Evolutionary conservation across 1,140 invertebrate genomes (phyloP).

Genomic region (Orius insidiosus): DNA sequence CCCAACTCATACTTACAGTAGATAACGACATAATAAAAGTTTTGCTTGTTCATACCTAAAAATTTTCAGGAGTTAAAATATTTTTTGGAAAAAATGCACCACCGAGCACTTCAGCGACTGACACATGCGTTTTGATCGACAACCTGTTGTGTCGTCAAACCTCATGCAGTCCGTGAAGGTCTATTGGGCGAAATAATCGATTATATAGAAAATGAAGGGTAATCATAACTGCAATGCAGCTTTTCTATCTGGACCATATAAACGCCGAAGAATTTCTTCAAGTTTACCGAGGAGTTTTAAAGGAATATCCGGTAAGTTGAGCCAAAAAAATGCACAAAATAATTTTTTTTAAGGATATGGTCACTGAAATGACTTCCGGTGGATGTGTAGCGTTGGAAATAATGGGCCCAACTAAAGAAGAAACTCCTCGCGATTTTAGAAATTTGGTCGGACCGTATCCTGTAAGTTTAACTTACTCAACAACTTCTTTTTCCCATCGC

Average conservation of each 20-base stretch:
- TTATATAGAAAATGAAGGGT: constrained; percentile 54
- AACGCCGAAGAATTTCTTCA: constrained; percentile 84
- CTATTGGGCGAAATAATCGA: constrained; percentile 48
- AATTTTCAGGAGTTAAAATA: constrained; percentile 31
- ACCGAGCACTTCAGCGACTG: background rate
- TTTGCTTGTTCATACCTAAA: no score
- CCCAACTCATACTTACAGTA: no score
- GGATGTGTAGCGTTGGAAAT: constrained; percentile 73
- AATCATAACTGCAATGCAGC: constrained; percentile 61
- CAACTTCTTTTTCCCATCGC: no score
- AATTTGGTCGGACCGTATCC: no score
- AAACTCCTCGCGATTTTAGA: no score
- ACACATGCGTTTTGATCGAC: constrained; percentile 33
- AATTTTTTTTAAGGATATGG: constrained; percentile 6
- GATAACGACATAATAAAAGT: no score
- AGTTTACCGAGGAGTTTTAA: constrained; percentile 79
- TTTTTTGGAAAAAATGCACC: constrained; percentile 8
- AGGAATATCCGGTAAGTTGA: constrained; percentile 52
- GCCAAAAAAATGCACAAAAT: background rate
- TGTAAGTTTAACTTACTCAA: constrained; percentile 32
- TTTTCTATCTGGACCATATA: constrained; percentile 56
- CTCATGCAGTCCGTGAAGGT: constrained; percentile 66
- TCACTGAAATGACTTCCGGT: no score
- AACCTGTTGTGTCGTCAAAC: constrained; percentile 78
- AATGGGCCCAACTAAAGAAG: constrained; percentile 36